A percentile compares a stretch with the other conserved stretches of the same genome.
Conservation (phyloP, 2,113 vertebrate species). For the Erythrolamprus reginae region DNA sequence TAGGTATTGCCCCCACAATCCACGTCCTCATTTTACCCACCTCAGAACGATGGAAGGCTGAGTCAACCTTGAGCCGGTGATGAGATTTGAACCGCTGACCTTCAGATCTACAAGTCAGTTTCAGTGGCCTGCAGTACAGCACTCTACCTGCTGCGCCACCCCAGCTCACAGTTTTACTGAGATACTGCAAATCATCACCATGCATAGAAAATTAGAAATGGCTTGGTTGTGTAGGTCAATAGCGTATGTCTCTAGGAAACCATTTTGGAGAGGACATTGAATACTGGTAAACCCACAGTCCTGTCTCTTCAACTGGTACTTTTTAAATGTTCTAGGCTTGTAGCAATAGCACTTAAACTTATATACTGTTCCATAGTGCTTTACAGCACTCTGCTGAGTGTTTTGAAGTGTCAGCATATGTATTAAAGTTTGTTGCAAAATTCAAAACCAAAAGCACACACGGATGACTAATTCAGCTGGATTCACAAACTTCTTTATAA, state of each 20-base stretch:
- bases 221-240: background rate
- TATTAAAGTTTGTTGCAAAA: too few species aligned
- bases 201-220: background rate
- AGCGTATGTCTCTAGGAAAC: background rate
- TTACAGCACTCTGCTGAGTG: background rate
- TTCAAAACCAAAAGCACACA: too few species aligned
- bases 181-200: background rate
- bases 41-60: too few species aligned
- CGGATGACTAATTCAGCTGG: too few species aligned
- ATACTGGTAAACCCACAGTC: background rate
- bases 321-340: background rate
- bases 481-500: too few species aligned
- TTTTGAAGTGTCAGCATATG: background rate
- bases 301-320: background rate
- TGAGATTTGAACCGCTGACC: too few species aligned
- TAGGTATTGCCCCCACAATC: too few species aligned
- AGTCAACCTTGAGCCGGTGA: too few species aligned
- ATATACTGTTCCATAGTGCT: background rate
- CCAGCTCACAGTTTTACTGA: background rate
- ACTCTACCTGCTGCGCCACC: too few species aligned
- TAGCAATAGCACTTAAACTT: background rate
- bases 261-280: background rate
- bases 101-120: too few species aligned
- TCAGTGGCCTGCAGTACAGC: too few species aligned
- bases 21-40: too few species aligned